Evolutionary conservation across 2,113 vertebrate genomes (phyloP), one percentile per base, ranked within the genome.

Genomic region (Sula dactylatra): DNA sequence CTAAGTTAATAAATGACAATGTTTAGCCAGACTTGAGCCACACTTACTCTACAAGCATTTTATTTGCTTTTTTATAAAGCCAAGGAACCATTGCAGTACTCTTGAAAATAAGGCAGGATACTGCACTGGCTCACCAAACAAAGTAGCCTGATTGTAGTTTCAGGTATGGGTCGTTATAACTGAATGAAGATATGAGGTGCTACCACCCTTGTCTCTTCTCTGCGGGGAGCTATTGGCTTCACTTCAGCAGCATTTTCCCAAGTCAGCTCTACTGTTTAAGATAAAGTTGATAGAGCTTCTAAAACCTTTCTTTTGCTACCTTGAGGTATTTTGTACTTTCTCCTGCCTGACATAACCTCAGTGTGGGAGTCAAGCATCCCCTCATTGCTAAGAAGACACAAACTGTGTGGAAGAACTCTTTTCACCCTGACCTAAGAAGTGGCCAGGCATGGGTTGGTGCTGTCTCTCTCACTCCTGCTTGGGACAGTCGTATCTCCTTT

Each of bases 291-390:
- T 6, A 40, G 34, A 74, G 27, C 45, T 42, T 19, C 67, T 26
- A 22, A 80, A 73, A 6, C 52, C 20, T 73, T 67, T 54, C 20
- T 91, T 52, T 45, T 56, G 31, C 21, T 84, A 1, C 72, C 17
- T 34, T 27, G 44, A 65, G 44, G 27, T 71, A 34, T 65, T 72
- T 31, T 56, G 44, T 12, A 17, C 44, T 36, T 56, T 56, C 36
- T 50, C 14, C 32, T 79, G 65, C 42, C 50, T 64, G 21, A 44
- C 4, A 6, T 29, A 71, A 64, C 19, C 47, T 38, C 4, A 2
- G 11, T 49, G 50, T 64, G 42, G 73, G 81, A 6, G 22, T 36
- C 0, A 0, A 42, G 42, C 1, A 3, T 52, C 42, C 26, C 19
- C 1, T 79, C 24, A 2, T 58, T 86, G 42, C 52, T 59, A 24